phyloP scores from a whole-genome alignment of 2,888 invertebrate genomes.

The Cactoblastis cactorum region DNA sequence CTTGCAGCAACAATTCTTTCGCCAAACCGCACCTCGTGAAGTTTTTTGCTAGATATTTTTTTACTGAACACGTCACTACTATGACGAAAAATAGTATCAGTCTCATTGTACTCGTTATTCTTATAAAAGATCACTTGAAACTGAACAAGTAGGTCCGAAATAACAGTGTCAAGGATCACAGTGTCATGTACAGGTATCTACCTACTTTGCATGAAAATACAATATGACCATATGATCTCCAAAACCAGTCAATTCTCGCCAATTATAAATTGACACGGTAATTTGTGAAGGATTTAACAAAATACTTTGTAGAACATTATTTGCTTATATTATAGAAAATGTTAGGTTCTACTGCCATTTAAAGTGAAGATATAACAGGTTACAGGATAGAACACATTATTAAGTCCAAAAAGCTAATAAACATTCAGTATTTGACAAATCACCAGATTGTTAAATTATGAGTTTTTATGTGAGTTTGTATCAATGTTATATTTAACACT shows the following conservation, averaged over 20 bases:
- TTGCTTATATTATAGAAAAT: too few species aligned
- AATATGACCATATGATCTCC: conserved; percentile 29
- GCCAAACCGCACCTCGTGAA: conserved; percentile 43
- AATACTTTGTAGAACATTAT: not conserved
- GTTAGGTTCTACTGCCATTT: too few species aligned
- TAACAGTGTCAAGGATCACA: conserved; percentile 38
- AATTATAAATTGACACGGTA: conserved; percentile 13
- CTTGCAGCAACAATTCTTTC: conserved; percentile 37
- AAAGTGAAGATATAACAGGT: too few species aligned
- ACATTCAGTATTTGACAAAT: too few species aligned
- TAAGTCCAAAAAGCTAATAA: too few species aligned
- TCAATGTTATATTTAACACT: too few species aligned
- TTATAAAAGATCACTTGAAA: conserved; percentile 23
- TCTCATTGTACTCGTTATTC: not conserved
- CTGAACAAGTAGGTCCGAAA: conserved; percentile 14
- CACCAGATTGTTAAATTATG: too few species aligned
- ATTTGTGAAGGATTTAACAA: not conserved
- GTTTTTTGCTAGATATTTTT: conserved; percentile 23
- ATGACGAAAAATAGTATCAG: conserved; percentile 18
- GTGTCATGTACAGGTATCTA: conserved; percentile 25
- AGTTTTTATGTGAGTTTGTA: too few species aligned
- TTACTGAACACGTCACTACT: conserved; percentile 20
- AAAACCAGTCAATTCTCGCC: conserved; percentile 30
- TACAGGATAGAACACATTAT: too few species aligned
- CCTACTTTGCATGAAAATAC: not conserved